Conservation (phyloP, 2,797 vertebrate species). For the Anguilla megastoma region DNA sequence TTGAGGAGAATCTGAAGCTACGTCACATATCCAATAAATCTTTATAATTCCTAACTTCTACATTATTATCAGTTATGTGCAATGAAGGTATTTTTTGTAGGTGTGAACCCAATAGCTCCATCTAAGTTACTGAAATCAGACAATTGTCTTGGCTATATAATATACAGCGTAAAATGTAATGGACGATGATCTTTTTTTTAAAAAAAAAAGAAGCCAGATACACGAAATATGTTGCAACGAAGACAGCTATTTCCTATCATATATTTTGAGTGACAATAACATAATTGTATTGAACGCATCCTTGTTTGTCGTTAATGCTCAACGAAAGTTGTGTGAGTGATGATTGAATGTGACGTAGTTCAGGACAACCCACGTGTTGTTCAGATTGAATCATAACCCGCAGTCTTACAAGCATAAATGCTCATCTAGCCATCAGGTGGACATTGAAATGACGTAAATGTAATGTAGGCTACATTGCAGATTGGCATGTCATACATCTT, state of each 20-base stretch:
- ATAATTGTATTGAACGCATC: neutral
- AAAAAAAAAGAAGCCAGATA: neutral
- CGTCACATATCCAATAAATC: neutral
- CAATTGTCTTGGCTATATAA: neutral
- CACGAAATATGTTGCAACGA: neutral
- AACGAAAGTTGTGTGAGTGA: neutral
- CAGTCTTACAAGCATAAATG: conserved; percentile 21
- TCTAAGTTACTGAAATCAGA: neutral
- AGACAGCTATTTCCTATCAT: neutral
- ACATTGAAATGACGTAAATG: conserved; percentile 39
- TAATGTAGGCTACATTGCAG: conserved; percentile 26
- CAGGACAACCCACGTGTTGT: neutral
- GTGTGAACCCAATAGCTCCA: neutral
- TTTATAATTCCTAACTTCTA: neutral
- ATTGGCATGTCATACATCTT: conserved; percentile 27
- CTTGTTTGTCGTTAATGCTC: neutral
- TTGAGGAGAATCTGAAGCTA: neutral
- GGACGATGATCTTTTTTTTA: neutral
- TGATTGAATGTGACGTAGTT: neutral
- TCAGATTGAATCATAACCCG: neutral
- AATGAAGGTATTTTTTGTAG: neutral
- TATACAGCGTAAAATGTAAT: neutral
- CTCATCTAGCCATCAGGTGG: neutral
- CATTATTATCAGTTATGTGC: neutral
- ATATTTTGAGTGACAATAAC: neutral